These are phyloP conservation scores for Falcaria lacertinaria DNA, from an alignment of 2,888 invertebrate genomes.

Conservation along the genomic window DNA sequence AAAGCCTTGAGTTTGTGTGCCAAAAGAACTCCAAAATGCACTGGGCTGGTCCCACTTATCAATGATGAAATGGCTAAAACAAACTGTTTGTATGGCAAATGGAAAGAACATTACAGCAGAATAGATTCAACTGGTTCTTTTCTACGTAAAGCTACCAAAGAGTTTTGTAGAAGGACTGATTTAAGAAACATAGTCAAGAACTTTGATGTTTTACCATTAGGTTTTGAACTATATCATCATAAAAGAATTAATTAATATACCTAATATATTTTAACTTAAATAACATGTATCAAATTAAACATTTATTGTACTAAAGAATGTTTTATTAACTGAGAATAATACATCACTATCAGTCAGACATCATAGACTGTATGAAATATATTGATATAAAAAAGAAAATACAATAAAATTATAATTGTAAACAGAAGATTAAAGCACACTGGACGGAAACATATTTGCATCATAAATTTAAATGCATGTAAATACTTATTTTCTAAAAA, in stretches of 20 bases:
- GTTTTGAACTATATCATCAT: conserved; percentile 56
- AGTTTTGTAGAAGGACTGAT: conserved; percentile 55
- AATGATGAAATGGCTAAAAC: conserved; percentile 55
- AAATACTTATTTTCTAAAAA: too few species aligned
- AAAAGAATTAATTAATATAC: conserved; percentile 27
- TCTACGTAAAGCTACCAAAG: conserved; percentile 36
- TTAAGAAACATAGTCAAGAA: conserved; percentile 47
- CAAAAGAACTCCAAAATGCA: conserved; percentile 57
- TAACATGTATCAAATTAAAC: conserved; percentile 11
- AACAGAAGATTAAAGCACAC: background rate
- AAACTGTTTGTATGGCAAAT: conserved; percentile 68
- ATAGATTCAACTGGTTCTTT: conserved; percentile 48
- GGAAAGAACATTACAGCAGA: conserved; percentile 55
- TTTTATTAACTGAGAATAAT: conserved; percentile 1
- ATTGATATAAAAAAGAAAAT: background rate
- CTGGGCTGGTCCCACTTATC: conserved; percentile 43
- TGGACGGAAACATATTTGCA: background rate
- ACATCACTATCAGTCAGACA: conserved; percentile 2
- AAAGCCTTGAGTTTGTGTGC: conserved; percentile 62
- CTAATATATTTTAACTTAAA: too few species aligned
- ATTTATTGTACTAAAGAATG: conserved; percentile 1
- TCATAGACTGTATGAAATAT: background rate
- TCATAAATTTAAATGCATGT: background rate
- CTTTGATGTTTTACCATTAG: conserved; percentile 48
- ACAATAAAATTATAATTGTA: too few species aligned